Base-by-base conservation (phyloP, 2,797 vertebrate species). In the Hemibagrus guttatus region DNA sequence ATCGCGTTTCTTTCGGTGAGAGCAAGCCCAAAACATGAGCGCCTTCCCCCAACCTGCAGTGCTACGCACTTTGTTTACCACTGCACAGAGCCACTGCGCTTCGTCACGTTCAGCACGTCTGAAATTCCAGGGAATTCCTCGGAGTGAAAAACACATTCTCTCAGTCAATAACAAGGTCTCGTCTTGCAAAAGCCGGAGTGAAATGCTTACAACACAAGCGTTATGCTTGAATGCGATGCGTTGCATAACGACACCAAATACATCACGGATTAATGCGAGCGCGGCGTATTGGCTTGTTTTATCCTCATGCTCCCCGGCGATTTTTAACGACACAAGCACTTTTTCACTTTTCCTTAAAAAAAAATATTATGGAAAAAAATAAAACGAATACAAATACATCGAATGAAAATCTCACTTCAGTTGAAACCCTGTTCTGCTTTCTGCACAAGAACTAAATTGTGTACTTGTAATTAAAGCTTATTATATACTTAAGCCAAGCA, bases 61-160 rank as follows among this genome's bases (percentile, higher is more conserved):
- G 79, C 84, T 87, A 80, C 87, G 86, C 87, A 87, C 61, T 28
- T 90, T 88, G 86, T 88, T 88, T 90, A 87, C 87, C 61, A 81
- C 42, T 28, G 83, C 87, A 31, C 83, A 31, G 63, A 31, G 74
- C 46, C 84, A 21, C 39, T 76, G 84, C 69, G 58, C 71, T 76
- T 49, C 76, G 86, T 81, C 86, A 90, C 75, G 86, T 88, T 66
- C 61, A 64, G 76, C 87, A 89, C 80, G 86, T 85, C 85, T 86
- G 76, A 86, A 58, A 87, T 87, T 89, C 86, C 84, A 76, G 49
- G 76, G 89, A 90, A 87, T 89, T 86, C 86, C 81, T 83, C 84
- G 7, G 52, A 87, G 76, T 84, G 84, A 84, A 89, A 90, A 81
- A 81, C 80, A 66, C 69, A 4, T 35, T 81, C 83, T 87, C 56